Conservation (phyloP, 2,797 vertebrate species). For the Pseudomugil tenellus region DNA sequence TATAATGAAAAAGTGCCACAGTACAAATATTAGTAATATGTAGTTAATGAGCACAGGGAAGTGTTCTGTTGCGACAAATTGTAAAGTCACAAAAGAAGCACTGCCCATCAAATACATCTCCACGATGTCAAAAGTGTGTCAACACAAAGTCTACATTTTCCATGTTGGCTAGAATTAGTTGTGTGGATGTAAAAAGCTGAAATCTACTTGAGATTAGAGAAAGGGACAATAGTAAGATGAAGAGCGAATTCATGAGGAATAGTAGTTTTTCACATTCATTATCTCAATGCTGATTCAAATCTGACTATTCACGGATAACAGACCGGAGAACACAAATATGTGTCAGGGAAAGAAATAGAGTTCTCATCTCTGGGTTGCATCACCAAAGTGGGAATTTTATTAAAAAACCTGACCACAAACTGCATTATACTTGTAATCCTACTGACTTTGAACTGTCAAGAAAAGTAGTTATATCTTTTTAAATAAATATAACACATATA, state of each 20-base stretch:
- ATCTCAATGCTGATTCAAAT: neutral
- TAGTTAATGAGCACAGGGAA: conserved; percentile 7
- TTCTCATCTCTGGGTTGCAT: neutral
- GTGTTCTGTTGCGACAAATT: conserved; percentile 6
- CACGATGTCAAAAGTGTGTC: neutral
- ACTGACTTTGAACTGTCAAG: neutral
- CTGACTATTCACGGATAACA: neutral
- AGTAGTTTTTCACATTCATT: neutral
- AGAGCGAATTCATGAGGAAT: neutral
- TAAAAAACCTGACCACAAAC: neutral
- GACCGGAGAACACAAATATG: neutral
- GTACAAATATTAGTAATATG: conserved; percentile 9
- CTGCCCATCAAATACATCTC: neutral
- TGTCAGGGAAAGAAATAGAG: neutral
- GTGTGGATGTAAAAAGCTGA: neutral
- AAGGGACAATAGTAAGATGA: neutral
- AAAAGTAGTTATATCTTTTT: no score
- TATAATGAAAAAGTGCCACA: neutral
- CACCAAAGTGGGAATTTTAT: neutral
- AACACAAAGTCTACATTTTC: neutral
- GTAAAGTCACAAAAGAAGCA: conserved; percentile 1
- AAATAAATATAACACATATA: no score
- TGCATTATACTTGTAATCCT: neutral
- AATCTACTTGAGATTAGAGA: neutral
- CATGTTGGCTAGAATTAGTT: neutral